These are phyloP conservation scores for Palythoa grandiflora DNA, from an alignment of 92 coral and sea anemone genomes.

Conservation along the genomic window DNA sequence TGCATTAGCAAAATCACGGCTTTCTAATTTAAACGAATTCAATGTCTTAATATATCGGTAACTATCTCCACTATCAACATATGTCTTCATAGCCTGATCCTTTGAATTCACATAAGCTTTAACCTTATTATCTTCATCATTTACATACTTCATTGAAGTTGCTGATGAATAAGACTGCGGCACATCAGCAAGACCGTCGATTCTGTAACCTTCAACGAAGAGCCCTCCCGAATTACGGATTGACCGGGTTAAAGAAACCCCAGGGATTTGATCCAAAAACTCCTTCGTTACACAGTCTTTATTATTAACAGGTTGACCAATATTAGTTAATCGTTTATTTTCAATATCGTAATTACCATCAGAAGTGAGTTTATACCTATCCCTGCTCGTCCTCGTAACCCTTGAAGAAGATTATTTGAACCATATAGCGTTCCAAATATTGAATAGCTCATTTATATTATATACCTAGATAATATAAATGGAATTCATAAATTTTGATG, in stretches of 20 bases:
- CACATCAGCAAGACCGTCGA: background rate
- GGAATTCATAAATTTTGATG: background rate
- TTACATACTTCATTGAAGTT: background rate
- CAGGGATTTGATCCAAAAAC: background rate
- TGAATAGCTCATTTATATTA: constrained; percentile 46
- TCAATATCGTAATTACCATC: background rate
- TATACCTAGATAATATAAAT: constrained; percentile 32
- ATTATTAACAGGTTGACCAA: background rate
- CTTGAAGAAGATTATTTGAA: background rate
- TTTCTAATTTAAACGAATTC: too few species aligned
- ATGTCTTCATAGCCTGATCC: background rate
- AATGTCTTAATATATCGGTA: too few species aligned
- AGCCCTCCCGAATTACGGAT: too few species aligned
- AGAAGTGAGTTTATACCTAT: too few species aligned
- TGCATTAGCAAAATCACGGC: background rate
- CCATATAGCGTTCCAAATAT: constrained; percentile 20
- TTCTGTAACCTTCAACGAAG: background rate
- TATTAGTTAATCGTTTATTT: too few species aligned
- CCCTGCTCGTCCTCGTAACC: background rate
- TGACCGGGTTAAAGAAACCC: background rate
- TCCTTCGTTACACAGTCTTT: background rate
- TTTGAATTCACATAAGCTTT: background rate
- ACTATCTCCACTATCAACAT: background rate
- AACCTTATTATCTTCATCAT: background rate
- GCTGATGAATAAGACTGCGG: background rate